Evolutionary conservation across 1,140 invertebrate genomes (phyloP).

Genomic region (Ladona fulva): DNA sequence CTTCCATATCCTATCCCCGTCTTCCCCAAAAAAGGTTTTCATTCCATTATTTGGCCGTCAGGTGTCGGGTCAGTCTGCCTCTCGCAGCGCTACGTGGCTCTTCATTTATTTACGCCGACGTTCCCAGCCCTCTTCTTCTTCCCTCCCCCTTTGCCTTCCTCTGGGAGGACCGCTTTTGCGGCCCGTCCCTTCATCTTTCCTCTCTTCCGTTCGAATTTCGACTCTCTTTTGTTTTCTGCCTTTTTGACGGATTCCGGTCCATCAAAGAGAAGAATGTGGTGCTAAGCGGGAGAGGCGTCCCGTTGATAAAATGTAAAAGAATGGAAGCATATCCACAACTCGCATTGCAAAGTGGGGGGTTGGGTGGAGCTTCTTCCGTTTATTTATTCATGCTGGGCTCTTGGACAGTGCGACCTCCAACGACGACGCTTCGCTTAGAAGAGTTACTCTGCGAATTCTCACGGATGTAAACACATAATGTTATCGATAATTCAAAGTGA

Average conservation of each 20-base stretch:
- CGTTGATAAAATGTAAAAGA: background rate
- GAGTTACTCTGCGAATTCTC: too few species aligned
- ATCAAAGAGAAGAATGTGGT: background rate
- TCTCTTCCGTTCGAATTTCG: background rate
- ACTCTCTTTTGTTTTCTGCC: background rate
- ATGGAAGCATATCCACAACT: background rate
- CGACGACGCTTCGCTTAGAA: background rate
- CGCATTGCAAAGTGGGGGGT: background rate
- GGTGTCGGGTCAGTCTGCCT: slow-evolving; percentile 5
- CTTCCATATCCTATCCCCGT: background rate
- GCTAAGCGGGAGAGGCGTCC: background rate
- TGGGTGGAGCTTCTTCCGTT: background rate
- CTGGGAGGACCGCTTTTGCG: background rate
- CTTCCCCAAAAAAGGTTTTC: background rate
- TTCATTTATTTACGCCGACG: slow-evolving; percentile 4
- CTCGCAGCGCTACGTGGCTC: background rate
- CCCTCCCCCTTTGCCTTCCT: background rate
- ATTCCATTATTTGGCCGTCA: slow-evolving; percentile 9
- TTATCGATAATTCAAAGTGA: too few species aligned
- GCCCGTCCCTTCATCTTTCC: slow-evolving; percentile 5
- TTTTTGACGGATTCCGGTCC: background rate
- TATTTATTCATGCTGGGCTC: background rate
- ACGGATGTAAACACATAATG: too few species aligned
- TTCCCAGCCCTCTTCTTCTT: background rate
- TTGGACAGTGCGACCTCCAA: background rate